Evolutionary conservation across 2,113 vertebrate species (phyloP).

Genomic region (Heterochromis multidens): DNA sequence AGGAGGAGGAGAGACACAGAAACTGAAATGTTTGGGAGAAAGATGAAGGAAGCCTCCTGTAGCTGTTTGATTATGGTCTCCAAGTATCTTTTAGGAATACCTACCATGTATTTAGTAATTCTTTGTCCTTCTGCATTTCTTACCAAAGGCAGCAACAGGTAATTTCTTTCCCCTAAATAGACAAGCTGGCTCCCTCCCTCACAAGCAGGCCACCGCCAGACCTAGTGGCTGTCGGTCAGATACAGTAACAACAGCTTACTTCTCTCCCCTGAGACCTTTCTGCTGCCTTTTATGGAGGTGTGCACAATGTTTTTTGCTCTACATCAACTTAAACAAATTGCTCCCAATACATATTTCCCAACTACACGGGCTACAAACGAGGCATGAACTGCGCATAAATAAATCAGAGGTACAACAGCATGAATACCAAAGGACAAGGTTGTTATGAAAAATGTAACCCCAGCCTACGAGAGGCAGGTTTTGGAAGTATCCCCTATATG

Average conservation of each 20-base stretch:
- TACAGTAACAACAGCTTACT: slow-evolving; percentile 23
- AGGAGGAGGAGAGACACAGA: not conserved
- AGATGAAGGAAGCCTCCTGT: not conserved
- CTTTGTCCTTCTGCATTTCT: slow-evolving; percentile 20
- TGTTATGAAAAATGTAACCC: not conserved
- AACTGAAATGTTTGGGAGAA: not conserved
- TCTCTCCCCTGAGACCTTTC: slow-evolving; percentile 24
- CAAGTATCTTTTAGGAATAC: slow-evolving; percentile 28
- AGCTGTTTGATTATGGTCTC: slow-evolving; percentile 18
- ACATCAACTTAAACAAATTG: slow-evolving; percentile 35
- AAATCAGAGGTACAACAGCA: slow-evolving; percentile 19
- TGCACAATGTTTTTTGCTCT: slow-evolving; percentile 11
- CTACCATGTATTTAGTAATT: slow-evolving; percentile 21
- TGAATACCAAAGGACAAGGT: not conserved
- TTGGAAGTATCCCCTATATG: not conserved
- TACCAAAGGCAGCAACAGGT: slow-evolving; percentile 19
- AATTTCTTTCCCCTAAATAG: slow-evolving; percentile 49
- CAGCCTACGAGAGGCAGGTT: not conserved
- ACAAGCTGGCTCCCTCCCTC: not conserved
- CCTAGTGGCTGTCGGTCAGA: slow-evolving; percentile 7
- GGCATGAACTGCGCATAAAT: not conserved
- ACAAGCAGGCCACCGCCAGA: slow-evolving; percentile 13
- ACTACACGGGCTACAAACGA: slow-evolving; percentile 1
- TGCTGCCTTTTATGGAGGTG: slow-evolving; percentile 32
- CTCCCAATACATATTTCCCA: slow-evolving; percentile 8